Evolutionary conservation across 1,140 invertebrate genomes (phyloP).

Genomic region (Bicyclus anynana): DNA sequence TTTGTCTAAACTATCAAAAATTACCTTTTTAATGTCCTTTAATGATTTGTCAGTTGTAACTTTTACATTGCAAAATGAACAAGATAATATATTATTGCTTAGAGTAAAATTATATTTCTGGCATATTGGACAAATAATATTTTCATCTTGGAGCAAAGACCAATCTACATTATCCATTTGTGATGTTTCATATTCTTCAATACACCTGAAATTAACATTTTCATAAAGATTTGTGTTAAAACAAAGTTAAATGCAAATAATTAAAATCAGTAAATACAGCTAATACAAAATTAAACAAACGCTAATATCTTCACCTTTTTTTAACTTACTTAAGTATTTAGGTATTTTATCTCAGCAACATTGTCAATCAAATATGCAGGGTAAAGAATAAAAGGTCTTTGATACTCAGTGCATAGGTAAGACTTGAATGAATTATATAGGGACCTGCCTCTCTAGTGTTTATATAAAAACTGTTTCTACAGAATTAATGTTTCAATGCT

Average conservation of each 20-base stretch:
- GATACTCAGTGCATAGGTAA: no score
- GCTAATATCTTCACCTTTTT: no score
- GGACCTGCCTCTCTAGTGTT: no score
- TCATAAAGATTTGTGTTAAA: neutral
- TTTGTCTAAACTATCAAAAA: conserved; percentile 43
- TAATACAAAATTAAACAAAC: neutral
- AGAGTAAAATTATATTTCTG: conserved; percentile 51
- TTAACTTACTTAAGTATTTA: no score
- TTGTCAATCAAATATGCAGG: no score
- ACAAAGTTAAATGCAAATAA: neutral
- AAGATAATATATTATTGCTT: conserved; percentile 32
- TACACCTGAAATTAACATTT: conserved; percentile 44
- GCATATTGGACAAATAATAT: conserved; percentile 61
- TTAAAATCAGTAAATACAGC: neutral
- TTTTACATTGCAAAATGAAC: conserved; percentile 40
- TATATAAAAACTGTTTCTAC: no score
- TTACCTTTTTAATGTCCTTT: conserved; percentile 39
- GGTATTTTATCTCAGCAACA: no score
- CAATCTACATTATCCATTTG: conserved; percentile 48
- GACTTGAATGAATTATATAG: no score
- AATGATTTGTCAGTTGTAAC: conserved; percentile 41
- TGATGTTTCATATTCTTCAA: conserved; percentile 62
- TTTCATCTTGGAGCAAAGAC: conserved; percentile 48
- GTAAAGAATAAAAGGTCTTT: no score
- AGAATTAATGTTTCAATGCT: no score